Evolutionary conservation across 2,797 vertebrate genomes (phyloP), one percentile per base, ranked within the genome.

Genomic region (Catamblyrhynchus diadema): DNA sequence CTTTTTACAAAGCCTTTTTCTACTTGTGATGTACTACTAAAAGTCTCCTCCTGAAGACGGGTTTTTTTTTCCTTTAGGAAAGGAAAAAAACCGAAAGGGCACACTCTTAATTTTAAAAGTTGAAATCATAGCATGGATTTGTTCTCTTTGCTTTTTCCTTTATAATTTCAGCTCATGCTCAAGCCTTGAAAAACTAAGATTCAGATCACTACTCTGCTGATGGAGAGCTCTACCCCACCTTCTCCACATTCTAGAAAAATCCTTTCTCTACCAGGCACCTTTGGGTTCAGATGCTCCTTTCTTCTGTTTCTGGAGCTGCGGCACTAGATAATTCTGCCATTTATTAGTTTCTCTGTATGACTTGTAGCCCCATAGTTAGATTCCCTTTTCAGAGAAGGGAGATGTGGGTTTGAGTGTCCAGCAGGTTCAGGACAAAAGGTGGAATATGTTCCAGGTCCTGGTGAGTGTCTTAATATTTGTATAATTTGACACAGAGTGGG

Each of bases 301-400:
- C 9, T 35, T 22, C 24, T 27, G 2, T 25, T 41, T 72, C 56
- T 75, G 35, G 35, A 89, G n/a, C 35, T 71, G 15, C 74, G 61
- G 9, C 44, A n/a, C 4, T 54, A 3, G 39, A n/a, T 12, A 53
- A 3, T 1, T 1, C 32, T 71, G 44, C 9, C 42, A n/a, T 27
- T 21, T 57, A 6, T 57, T 79, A 0, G 1, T 69, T 79, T 88
- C 27, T 70, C 24, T 65, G 30, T 3, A 7, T 54, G 51, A 44
- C 39, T 74, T 0, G 0, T 28, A 82, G 35, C 8, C 50, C 32
- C n/a, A 4, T 14, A 6, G 13, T 42, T 79, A 61, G 8, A 14
- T 54, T 73, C 37, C 8, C 6, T 44, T 62, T 54, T 65, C 48
- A 87, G 33, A 72, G 45, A 78, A n/a, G 13, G 6, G 8, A 88